Evolutionary conservation across 2,113 vertebrate genomes (phyloP).

Genomic region (Paralichthys olivaceus): DNA sequence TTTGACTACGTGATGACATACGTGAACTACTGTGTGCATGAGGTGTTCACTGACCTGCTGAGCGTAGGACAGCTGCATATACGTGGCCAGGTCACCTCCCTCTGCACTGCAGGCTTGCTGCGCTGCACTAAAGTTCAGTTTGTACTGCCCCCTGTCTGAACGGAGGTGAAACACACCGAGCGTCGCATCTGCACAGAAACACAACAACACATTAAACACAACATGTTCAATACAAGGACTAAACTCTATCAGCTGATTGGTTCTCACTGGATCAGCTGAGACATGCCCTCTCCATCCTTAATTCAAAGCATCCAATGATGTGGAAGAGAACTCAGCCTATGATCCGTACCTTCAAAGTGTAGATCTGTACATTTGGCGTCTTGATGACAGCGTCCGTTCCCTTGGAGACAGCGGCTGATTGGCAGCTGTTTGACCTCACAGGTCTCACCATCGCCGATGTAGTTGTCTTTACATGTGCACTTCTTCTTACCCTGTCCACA

Average conservation of each 20-base stretch:
- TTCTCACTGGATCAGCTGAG: not conserved
- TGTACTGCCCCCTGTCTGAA: constrained; percentile 87
- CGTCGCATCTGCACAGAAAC: constrained; percentile 81
- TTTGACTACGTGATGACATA: accelerated
- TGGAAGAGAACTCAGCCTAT: not conserved
- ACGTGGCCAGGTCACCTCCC: constrained; percentile 86
- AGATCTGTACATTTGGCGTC: constrained; percentile 89
- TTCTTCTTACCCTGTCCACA: constrained; percentile 84
- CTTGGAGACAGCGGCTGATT: constrained; percentile 89
- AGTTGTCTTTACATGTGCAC: constrained; percentile 89
- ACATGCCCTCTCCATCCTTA: no score
- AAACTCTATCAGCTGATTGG: not conserved
- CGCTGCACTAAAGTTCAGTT: constrained; percentile 85
- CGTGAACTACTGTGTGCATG: constrained; percentile 87
- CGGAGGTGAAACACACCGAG: constrained; percentile 91
- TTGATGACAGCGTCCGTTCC: constrained; percentile 88
- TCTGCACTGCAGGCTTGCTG: constrained; percentile 81
- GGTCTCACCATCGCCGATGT: constrained; percentile 88
- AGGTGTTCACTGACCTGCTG: not conserved
- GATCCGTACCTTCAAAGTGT: constrained; percentile 89
- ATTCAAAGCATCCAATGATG: not conserved
- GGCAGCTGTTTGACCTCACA: constrained; percentile 86
- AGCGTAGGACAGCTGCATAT: constrained; percentile 87
- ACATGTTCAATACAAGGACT: no score
- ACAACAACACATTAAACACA: not conserved